Evolutionary conservation across 2,113 vertebrate genomes (phyloP).

Genomic region (Chionomys nivalis): DNA sequence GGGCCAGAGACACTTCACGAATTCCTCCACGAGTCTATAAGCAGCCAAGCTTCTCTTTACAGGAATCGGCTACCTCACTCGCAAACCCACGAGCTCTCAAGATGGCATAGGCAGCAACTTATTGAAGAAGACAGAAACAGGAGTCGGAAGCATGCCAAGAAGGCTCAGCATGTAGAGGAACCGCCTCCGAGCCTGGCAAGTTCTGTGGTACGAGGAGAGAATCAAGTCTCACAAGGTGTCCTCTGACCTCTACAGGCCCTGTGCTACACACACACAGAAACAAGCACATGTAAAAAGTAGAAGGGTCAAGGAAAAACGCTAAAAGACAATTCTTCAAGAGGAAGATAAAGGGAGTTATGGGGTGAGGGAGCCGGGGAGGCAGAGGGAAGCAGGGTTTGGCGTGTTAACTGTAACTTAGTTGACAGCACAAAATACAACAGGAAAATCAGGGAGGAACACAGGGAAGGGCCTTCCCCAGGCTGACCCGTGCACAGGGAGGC

Average conservation of each 20-base stretch:
- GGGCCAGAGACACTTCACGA: background rate
- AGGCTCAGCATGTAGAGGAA: background rate
- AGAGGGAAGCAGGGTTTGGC: background rate
- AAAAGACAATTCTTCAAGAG: background rate
- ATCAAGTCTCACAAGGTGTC: background rate
- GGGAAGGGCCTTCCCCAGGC: background rate
- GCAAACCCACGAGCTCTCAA: background rate
- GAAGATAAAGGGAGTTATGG: background rate
- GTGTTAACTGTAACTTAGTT: background rate
- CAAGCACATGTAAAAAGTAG: background rate
- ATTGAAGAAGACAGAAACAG: background rate
- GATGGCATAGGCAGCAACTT: too few species aligned
- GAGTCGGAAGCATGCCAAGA: background rate
- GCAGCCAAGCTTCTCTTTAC: background rate
- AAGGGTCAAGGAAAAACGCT: background rate
- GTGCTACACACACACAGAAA: background rate
- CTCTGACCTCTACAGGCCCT: background rate
- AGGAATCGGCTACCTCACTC: background rate
- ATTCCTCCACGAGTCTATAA: background rate
- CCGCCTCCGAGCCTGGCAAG: background rate
- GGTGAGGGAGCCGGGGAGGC: background rate
- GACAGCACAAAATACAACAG: background rate
- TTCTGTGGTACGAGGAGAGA: too few species aligned
- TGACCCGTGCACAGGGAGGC: background rate
- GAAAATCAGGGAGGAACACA: background rate